Conservation (phyloP, 2,113 vertebrate genomes). For the Rhabdomys dilectus region DNA sequence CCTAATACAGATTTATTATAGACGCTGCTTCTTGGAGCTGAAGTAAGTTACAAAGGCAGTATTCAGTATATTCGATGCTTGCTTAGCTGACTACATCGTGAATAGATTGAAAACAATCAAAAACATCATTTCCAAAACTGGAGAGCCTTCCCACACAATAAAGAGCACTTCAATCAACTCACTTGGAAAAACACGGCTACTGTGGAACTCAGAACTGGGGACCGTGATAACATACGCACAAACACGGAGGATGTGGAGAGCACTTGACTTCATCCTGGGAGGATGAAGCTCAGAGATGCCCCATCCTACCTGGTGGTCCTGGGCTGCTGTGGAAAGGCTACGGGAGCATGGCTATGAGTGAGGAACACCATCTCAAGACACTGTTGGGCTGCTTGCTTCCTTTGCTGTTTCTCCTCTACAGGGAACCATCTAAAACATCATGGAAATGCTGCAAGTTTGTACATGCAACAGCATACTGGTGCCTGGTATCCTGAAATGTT, state of each 20-base stretch:
- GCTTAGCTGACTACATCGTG: background rate
- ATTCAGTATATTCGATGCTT: background rate
- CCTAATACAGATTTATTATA: background rate
- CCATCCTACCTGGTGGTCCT: background rate
- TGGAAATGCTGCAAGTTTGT: background rate
- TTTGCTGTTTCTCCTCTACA: background rate
- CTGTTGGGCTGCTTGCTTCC: background rate
- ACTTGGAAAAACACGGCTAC: background rate
- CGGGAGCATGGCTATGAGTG: background rate
- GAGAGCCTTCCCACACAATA: background rate
- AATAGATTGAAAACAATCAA: background rate
- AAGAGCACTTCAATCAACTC: background rate
- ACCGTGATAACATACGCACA: background rate
- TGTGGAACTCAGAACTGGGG: background rate
- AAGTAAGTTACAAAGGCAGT: background rate
- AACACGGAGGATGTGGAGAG: too few relatives aligned
- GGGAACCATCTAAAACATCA: background rate
- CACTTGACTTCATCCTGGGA: background rate
- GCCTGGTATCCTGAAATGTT: conserved; percentile 24
- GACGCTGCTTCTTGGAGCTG: background rate
- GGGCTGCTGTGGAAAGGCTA: background rate
- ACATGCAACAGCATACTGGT: background rate
- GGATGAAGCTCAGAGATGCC: background rate
- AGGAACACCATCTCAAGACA: background rate
- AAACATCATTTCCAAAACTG: background rate